These are phyloP conservation scores for Botia kubotai DNA, from an alignment of 2,797 vertebrate genomes.

Conservation along the genomic window DNA sequence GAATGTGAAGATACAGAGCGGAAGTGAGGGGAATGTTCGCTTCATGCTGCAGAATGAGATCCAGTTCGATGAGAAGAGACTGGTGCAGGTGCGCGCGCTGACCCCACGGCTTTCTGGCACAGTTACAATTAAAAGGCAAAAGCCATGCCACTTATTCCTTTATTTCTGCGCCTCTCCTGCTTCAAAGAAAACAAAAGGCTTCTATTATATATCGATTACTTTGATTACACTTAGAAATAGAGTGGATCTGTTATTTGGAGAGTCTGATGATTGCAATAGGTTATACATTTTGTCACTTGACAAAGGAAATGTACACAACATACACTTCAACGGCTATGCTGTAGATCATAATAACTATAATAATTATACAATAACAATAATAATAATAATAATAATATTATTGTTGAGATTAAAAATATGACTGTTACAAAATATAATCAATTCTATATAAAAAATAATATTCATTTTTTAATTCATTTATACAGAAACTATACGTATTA, in stretches of 20 bases:
- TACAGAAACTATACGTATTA: too few species aligned
- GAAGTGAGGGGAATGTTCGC: constrained; percentile 77
- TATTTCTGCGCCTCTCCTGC: constrained; percentile 59
- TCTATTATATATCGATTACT: background rate
- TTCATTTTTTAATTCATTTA: background rate
- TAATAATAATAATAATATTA: background rate
- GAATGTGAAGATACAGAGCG: constrained; percentile 82
- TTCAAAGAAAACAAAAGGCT: constrained; percentile 44
- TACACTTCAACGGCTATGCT: background rate
- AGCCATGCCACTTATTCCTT: constrained; percentile 70
- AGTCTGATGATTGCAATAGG: background rate
- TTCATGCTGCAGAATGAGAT: constrained; percentile 80
- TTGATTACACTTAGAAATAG: background rate
- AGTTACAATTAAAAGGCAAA: constrained; percentile 64
- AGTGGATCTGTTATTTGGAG: background rate
- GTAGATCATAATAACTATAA: background rate
- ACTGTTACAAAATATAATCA: background rate
- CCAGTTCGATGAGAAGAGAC: constrained; percentile 47
- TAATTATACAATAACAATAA: background rate
- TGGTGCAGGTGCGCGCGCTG: constrained; percentile 57
- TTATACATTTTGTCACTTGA: background rate
- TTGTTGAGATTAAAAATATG: background rate
- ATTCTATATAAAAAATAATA: background rate
- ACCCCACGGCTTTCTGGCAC: constrained; percentile 62
- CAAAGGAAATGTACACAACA: background rate